Evolutionary conservation across 2,888 invertebrate genomes (phyloP), one percentile per base, ranked within the genome.

Genomic region (Apamea sordens): DNA sequence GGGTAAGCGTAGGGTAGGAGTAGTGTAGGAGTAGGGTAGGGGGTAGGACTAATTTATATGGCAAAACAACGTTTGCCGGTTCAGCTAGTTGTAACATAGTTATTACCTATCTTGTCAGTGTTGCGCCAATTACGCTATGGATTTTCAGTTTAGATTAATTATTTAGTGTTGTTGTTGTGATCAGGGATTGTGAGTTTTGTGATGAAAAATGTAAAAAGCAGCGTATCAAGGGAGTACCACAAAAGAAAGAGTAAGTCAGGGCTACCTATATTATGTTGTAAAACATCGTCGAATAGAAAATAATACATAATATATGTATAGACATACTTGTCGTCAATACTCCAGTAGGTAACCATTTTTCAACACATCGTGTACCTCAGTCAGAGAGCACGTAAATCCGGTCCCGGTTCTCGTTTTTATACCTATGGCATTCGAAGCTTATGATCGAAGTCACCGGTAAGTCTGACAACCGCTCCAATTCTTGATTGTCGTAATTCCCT

Each of bases 401-500:
- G 24, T n/a, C 2, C 24, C 21, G 2, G 59, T 61, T 36, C 4
- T 36, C n/a, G 47, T 44, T 41, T 3, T 44, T 41, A 44, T 56
- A 28, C 28, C 24, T 53, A 24, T 32, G 11, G 2, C 28, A 67
- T 47, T 59, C 53, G 53, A 65, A n/a, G 65, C 15, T 83, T 56
- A 41, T 56, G 4, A 61, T 7, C 47, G 15, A 32, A 50, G 41
- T 59, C 1, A 15, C 36, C 41, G 32, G n/a, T 44, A 64, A 79
- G 28, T 50, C 41, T n/a, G 69, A 50, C 64, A 65, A 24, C 18
- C 8, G 10, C 61, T 44, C 8, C 53, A 56, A 71, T 53, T 18
- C 24, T 41, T 67, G 44, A n/a, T 53, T 50, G n/a, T 28, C 32
- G 10, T 47, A 63, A 82, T 71, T 72, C 67, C 15, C 24, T n/a